These are phyloP conservation scores for Esperia sulphurella DNA, from an alignment of 2,888 invertebrate genomes.

Conservation along the genomic window DNA sequence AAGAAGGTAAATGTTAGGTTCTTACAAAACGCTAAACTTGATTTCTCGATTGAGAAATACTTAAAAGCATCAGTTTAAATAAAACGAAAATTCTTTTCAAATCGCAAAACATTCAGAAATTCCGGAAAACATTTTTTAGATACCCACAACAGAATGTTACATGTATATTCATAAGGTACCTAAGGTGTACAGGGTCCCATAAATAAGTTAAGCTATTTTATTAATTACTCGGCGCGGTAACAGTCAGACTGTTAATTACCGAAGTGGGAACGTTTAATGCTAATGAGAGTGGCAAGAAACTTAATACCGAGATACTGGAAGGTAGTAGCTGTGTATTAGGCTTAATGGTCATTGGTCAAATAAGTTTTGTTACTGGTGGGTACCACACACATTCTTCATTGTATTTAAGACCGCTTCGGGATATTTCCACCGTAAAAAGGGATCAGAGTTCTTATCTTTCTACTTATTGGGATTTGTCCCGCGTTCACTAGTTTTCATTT, in stretches of 20 bases:
- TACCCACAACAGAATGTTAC: slow-evolving; percentile 7
- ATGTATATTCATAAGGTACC: slow-evolving; percentile 30
- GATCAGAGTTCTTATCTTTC: too few species aligned
- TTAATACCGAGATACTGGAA: neutral
- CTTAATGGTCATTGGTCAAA: too few species aligned
- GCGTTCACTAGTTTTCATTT: too few species aligned
- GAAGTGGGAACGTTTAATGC: slow-evolving; percentile 7
- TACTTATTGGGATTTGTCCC: too few species aligned
- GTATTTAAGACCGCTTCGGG: too few species aligned
- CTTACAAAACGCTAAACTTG: neutral
- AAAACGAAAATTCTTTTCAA: neutral
- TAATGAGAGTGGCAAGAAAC: neutral
- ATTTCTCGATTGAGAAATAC: neutral
- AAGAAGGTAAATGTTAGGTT: too few species aligned
- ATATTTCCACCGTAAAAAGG: too few species aligned
- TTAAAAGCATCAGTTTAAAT: neutral
- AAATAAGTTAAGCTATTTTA: slow-evolving; percentile 22
- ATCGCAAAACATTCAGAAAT: neutral
- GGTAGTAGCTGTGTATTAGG: neutral
- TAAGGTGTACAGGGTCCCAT: slow-evolving; percentile 13
- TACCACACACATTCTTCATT: too few species aligned
- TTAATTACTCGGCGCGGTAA: slow-evolving; percentile 23
- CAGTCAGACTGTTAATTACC: slow-evolving; percentile 16
- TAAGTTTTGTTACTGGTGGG: too few species aligned
- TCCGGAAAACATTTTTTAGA: neutral